Evolutionary conservation across 2,797 vertebrate species (phyloP).

Genomic region (Ibycter americanus): DNA sequence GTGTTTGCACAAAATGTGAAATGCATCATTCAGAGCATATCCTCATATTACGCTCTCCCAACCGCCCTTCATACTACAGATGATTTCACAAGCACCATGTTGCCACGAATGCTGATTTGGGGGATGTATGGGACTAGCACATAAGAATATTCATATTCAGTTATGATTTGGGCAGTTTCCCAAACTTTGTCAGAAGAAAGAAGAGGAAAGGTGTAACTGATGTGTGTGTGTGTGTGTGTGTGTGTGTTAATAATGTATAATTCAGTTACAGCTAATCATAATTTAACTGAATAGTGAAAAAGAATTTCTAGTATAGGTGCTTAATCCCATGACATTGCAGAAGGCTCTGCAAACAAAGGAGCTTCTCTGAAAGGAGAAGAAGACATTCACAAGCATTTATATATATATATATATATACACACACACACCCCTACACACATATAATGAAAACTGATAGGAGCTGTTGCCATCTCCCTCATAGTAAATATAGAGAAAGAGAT

Average conservation of each 20-base stretch:
- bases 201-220: neutral
- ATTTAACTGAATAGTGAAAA: neutral
- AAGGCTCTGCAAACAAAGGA: neutral
- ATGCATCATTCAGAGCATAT: neutral
- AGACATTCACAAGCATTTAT: neutral
- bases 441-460: neutral
- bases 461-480: constrained; percentile 5
- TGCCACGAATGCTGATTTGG: neutral
- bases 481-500: constrained; percentile 46
- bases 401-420: neutral
- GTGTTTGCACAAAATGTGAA: neutral
- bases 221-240: too few species aligned
- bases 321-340: neutral
- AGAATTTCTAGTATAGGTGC: neutral
- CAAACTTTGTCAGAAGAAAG: neutral
- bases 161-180: neutral
- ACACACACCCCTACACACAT: too few species aligned
- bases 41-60: neutral
- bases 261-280: neutral
- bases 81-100: rapidly evolving
- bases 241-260: neutral
- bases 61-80: neutral
- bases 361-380: neutral
- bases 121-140: neutral
- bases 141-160: neutral